Percentiles rank a stretch among this genome's conserved stretches.
phyloP scores from a whole-genome alignment of 2,888 invertebrate species.

The Criorhina ranunculi region DNA sequence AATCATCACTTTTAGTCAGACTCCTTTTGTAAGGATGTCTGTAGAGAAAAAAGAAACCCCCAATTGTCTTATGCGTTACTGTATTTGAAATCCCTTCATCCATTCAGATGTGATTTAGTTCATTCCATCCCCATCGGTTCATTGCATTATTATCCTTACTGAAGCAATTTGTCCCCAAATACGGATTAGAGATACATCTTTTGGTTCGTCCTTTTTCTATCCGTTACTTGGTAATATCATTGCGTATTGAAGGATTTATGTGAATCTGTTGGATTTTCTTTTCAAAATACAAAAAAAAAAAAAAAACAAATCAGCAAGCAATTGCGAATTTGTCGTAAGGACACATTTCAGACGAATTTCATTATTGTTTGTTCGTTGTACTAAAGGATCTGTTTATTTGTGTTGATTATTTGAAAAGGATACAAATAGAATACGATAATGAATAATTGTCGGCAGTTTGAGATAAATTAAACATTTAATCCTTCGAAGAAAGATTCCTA shows the following conservation, averaged over 20 bases:
- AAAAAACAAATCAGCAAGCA: conserved; percentile 8
- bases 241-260: conserved; percentile 25
- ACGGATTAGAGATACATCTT: conserved; percentile 42
- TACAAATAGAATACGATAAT: not conserved
- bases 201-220: conserved; percentile 1
- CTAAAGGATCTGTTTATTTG: conserved; percentile 6
- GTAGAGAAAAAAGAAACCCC: no score
- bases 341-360: conserved; percentile 15
- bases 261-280: conserved; percentile 18
- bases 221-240: conserved; percentile 18
- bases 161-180: conserved; percentile 26
- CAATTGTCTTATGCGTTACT: conserved; percentile 12
- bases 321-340: conserved; percentile 12
- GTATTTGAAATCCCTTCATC: conserved; percentile 7
- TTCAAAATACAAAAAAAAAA: not conserved
- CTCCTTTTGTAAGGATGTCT: not conserved
- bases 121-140: not conserved
- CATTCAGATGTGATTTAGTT: conserved; percentile 21
- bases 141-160: not conserved
- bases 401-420: conserved; percentile 6
- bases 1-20: not conserved
- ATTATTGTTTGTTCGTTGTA: not conserved
- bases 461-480: conserved; percentile 13
- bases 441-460: conserved; percentile 13
- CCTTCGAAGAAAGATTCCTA: conserved; percentile 1